Evolutionary conservation across 2,113 vertebrate species (phyloP).

Genomic region (Xenopus borealis): DNA sequence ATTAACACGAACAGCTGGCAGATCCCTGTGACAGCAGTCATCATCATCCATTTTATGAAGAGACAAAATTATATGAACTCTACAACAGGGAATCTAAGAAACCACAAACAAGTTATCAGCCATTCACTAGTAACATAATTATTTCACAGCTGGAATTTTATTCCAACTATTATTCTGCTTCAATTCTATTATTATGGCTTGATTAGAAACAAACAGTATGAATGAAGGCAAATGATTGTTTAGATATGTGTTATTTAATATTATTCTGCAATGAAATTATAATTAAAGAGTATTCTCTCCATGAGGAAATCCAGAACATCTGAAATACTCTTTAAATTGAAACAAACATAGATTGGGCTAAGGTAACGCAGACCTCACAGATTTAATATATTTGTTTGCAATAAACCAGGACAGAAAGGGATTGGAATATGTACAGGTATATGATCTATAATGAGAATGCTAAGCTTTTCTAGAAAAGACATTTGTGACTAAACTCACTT

Average conservation of each 20-base stretch:
- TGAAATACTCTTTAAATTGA: no score
- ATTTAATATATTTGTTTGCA: no score
- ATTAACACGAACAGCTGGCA: constrained; percentile 70
- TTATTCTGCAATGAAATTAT: no score
- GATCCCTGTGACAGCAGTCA: constrained; percentile 62
- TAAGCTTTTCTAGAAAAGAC: no score
- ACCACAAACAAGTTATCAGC: constrained; percentile 63
- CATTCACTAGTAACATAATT: constrained; percentile 63
- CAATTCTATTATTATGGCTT: constrained; percentile 55
- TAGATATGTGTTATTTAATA: constrained; percentile 29
- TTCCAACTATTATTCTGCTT: constrained; percentile 64
- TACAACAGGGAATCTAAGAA: constrained; percentile 57
- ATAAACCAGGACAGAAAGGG: no score
- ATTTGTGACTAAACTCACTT: no score
- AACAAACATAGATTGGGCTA: no score
- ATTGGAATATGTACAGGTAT: no score
- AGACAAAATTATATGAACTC: constrained; percentile 58
- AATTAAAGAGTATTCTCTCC: not conserved
- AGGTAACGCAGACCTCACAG: no score
- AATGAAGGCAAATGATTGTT: constrained; percentile 53
- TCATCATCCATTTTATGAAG: constrained; percentile 68
- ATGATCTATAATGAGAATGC: no score
- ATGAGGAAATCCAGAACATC: not conserved
- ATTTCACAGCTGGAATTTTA: constrained; percentile 66
- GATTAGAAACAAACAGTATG: constrained; percentile 53